These are phyloP conservation scores for Hippocampus kuda DNA, from an alignment of 2,797 vertebrate genomes.

Conservation along the genomic window DNA sequence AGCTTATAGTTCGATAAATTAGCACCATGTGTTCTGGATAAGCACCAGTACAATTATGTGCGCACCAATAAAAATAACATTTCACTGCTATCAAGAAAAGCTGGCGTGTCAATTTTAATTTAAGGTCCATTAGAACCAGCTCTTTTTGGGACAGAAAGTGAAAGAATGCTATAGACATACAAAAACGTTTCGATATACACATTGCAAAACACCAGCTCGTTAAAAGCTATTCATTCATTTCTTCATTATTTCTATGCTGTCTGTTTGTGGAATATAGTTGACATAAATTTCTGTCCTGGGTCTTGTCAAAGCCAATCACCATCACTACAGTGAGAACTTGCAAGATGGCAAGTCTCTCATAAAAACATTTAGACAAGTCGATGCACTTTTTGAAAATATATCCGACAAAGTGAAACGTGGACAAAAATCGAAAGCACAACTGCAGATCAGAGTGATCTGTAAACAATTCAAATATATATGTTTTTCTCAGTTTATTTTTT, in stretches of 20 bases:
- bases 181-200: slow-evolving; percentile 43
- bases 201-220: slow-evolving; percentile 41
- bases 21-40: slow-evolving; percentile 64
- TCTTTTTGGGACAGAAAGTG: background rate
- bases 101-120: slow-evolving; percentile 12
- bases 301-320: slow-evolving; percentile 35
- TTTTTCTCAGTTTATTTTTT: slow-evolving; percentile 39
- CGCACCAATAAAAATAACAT: slow-evolving; percentile 53
- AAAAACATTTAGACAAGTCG: background rate
- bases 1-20: slow-evolving; percentile 64
- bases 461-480: slow-evolving; percentile 36
- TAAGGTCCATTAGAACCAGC: slow-evolving; percentile 23
- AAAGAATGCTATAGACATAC: slow-evolving; percentile 11
- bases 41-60: slow-evolving; percentile 59
- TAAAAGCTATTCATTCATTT: background rate
- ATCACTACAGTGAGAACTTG: slow-evolving; percentile 24
- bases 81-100: slow-evolving; percentile 48
- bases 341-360: slow-evolving; percentile 11
- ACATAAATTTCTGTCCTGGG: slow-evolving; percentile 26
- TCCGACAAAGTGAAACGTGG: slow-evolving; percentile 24
- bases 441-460: slow-evolving; percentile 29
- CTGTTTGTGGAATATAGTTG: background rate
- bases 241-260: background rate
- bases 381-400: slow-evolving; percentile 17
- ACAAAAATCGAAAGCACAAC: slow-evolving; percentile 26